Percentiles rank a stretch among this genome's conserved stretches.
Evolutionary conservation across 2,888 invertebrate genomes (phyloP).

Genomic region (Apamea crenata): DNA sequence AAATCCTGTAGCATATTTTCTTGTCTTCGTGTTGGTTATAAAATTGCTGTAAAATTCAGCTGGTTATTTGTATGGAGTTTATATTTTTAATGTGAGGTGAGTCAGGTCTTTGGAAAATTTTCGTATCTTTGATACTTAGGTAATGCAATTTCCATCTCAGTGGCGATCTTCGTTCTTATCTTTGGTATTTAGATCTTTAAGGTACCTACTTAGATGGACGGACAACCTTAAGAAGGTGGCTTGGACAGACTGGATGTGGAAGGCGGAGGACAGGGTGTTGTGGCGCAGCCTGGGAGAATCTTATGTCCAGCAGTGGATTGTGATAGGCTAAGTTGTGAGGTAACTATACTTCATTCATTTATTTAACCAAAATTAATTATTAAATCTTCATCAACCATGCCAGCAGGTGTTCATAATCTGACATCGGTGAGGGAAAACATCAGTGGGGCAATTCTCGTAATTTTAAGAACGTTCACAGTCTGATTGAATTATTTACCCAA

Average conservation of each 20-base stretch:
- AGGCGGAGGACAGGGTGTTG: no score
- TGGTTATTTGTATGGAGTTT: neutral
- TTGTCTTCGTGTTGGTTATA: neutral
- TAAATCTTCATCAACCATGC: neutral
- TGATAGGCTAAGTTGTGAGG: no score
- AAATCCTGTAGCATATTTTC: neutral
- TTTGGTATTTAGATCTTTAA: no score
- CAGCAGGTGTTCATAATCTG: neutral
- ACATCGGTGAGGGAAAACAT: neutral
- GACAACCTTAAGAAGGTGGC: no score
- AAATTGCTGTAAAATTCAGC: neutral
- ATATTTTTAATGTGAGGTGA: no score
- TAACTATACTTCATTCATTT: neutral
- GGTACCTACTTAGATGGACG: no score
- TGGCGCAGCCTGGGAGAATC: no score
- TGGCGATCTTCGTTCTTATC: neutral
- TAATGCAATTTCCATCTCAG: neutral
- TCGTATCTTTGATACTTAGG: neutral
- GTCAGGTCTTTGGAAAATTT: neutral
- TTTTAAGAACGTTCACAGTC: no score
- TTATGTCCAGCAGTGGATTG: no score
- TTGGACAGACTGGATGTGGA: no score
- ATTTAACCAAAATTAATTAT: neutral
- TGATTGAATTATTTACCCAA: no score
- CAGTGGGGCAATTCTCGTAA: no score